phyloP scores from a whole-genome alignment of 2,113 vertebrate genomes.

The Penelope pileata region DNA sequence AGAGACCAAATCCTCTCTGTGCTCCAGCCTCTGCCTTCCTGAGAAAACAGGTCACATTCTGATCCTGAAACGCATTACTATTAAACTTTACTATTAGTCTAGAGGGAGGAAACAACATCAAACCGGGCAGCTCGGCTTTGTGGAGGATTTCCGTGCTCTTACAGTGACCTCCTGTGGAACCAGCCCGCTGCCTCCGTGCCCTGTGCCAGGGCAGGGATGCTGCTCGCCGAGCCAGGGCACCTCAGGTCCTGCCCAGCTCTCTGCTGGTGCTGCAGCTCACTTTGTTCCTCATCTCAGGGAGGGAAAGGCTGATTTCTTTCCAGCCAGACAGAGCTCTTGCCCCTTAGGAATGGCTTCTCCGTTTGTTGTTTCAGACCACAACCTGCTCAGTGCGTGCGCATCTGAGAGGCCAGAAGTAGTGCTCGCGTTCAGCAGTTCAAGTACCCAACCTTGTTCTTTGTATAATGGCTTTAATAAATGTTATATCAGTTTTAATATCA shows the following conservation, averaged over 20 bases:
- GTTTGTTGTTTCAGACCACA: neutral
- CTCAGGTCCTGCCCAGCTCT: neutral
- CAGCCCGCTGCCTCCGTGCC: neutral
- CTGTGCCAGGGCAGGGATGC: neutral
- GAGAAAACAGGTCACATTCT: neutral
- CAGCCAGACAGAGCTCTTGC: neutral
- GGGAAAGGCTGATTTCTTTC: neutral
- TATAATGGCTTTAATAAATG: slow-evolving; percentile 71
- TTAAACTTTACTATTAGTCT: neutral
- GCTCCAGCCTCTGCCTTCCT: neutral
- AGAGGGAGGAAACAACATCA: neutral
- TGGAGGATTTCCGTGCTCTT: neutral
- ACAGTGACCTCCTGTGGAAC: slow-evolving; percentile 68
- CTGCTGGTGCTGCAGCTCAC: rapidly evolving
- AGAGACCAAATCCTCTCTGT: neutral
- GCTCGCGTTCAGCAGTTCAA: slow-evolving; percentile 7
- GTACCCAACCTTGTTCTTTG: slow-evolving; percentile 33
- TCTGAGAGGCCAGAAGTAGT: neutral
- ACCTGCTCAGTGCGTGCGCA: neutral
- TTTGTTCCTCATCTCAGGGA: neutral
- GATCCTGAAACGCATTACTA: neutral
- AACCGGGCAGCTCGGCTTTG: neutral
- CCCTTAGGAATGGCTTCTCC: neutral
- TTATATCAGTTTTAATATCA: slow-evolving; percentile 69
- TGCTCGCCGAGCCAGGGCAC: rapidly evolving